These are phyloP conservation scores for Hippocampus comes DNA, from an alignment of 2,113 vertebrate species.

Conservation along the genomic window DNA sequence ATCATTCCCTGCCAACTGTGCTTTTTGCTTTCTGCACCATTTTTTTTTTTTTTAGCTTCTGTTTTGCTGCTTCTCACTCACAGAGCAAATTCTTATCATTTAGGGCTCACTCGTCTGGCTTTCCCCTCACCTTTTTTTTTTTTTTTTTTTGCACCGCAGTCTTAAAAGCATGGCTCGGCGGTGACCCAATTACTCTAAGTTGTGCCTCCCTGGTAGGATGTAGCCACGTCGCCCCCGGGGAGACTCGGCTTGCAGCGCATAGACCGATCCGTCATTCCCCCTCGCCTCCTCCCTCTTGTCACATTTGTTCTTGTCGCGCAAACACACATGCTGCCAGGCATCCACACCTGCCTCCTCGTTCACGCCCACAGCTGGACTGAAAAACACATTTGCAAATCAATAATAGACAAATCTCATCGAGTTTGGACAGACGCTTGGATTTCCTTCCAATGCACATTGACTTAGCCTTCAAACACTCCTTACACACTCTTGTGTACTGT, in stretches of 20 bases:
- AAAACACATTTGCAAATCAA: conserved; percentile 18
- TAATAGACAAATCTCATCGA: conserved; percentile 29
- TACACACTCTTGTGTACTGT: neutral
- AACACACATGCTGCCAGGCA: conserved; percentile 11
- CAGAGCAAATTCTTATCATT: conserved; percentile 44
- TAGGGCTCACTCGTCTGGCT: conserved; percentile 34
- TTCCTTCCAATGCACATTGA: conserved; percentile 15
- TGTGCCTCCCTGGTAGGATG: conserved; percentile 56
- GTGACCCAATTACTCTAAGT: conserved; percentile 72
- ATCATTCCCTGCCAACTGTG: conserved; percentile 29
- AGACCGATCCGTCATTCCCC: conserved; percentile 60
- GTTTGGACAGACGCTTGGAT: conserved; percentile 21
- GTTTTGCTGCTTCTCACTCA: conserved; percentile 28
- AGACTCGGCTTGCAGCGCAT: conserved; percentile 49
- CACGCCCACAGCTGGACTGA: conserved; percentile 23
- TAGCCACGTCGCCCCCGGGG: conserved; percentile 49
- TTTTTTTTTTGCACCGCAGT: conserved; percentile 14
- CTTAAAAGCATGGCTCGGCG: conserved; percentile 48
- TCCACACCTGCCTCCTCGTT: conserved; percentile 11
- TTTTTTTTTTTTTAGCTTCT: conserved; percentile 3
- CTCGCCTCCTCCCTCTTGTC: conserved; percentile 43
- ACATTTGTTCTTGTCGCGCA: conserved; percentile 42
- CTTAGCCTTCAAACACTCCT: conserved; percentile 7
- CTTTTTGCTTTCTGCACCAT: conserved; percentile 5
- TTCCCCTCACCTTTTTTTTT: conserved; percentile 33